Conservation (phyloP, 2,797 vertebrate genomes). For the Intellagama lesueurii region DNA sequence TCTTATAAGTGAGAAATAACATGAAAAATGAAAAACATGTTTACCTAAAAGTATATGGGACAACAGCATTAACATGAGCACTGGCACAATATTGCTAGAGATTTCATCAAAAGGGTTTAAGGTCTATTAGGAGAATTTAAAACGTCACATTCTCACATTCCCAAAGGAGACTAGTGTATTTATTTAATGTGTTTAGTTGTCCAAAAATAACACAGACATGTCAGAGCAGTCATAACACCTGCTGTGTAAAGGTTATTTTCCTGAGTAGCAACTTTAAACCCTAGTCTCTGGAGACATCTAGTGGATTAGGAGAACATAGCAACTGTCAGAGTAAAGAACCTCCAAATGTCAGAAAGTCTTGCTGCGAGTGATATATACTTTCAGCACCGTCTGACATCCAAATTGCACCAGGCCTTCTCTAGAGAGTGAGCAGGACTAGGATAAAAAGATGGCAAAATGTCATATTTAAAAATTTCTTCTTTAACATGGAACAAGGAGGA, state of each 20-base stretch:
- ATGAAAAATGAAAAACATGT: neutral
- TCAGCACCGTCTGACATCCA: too few relatives aligned
- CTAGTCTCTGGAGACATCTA: constrained; percentile 18
- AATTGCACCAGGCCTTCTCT: too few relatives aligned
- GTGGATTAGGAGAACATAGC: neutral
- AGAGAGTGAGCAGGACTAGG: too few relatives aligned
- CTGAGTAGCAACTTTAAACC: too few relatives aligned
- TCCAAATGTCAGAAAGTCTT: too few relatives aligned
- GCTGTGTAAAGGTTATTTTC: fast-evolving
- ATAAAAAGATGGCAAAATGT: too few relatives aligned
- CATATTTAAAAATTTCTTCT: too few relatives aligned
- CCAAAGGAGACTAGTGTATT: neutral
- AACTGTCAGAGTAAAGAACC: neutral
- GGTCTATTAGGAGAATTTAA: neutral
- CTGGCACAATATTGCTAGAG: neutral
- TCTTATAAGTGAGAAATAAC: neutral
- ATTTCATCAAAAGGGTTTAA: neutral
- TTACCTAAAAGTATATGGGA: neutral
- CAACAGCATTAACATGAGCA: neutral
- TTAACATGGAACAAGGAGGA: too few relatives aligned
- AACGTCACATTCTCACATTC: neutral
- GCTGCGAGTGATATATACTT: too few relatives aligned
- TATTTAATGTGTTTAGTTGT: neutral
- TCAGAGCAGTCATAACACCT: neutral
- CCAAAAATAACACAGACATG: neutral